Evolutionary conservation across 2,113 vertebrate genomes (phyloP).

Genomic region (Scytalopus superciliaris): DNA sequence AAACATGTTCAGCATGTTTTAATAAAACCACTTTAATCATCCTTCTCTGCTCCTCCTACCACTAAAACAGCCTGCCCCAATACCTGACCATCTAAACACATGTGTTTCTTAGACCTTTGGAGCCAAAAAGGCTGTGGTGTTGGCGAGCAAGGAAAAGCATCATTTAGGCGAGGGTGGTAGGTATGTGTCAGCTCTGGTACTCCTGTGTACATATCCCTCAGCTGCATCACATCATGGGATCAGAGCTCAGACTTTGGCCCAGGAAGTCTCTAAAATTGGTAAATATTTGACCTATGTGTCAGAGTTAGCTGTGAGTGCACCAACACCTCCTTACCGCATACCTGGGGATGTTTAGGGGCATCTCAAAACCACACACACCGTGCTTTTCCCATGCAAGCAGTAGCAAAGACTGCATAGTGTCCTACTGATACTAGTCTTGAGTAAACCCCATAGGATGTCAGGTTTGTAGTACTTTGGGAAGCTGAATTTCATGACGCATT

Average conservation of each 20-base stretch:
- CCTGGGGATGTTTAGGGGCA: not conserved
- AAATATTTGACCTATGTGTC: not conserved
- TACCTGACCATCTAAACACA: not conserved
- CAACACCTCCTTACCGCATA: not conserved
- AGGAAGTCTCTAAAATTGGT: not conserved
- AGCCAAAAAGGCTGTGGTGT: no score
- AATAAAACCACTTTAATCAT: not conserved
- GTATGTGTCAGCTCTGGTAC: not conserved
- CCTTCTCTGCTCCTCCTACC: not conserved
- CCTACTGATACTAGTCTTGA: not conserved
- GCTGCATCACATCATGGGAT: not conserved
- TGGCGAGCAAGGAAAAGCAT: not conserved
- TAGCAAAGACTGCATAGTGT: rapidly evolving
- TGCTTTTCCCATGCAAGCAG: not conserved
- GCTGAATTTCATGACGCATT: not conserved
- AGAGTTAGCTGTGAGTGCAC: not conserved
- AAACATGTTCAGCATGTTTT: not conserved
- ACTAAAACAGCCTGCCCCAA: not conserved
- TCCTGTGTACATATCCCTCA: rapidly evolving
- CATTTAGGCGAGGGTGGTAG: not conserved
- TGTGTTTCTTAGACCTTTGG: not conserved
- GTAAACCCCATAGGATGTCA: rapidly evolving
- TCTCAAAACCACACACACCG: rapidly evolving
- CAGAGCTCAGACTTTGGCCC: not conserved
- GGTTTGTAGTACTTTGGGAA: not conserved